These are phyloP conservation scores for Epinotia brunnichana DNA, from an alignment of 2,888 invertebrate species.

Conservation along the genomic window DNA sequence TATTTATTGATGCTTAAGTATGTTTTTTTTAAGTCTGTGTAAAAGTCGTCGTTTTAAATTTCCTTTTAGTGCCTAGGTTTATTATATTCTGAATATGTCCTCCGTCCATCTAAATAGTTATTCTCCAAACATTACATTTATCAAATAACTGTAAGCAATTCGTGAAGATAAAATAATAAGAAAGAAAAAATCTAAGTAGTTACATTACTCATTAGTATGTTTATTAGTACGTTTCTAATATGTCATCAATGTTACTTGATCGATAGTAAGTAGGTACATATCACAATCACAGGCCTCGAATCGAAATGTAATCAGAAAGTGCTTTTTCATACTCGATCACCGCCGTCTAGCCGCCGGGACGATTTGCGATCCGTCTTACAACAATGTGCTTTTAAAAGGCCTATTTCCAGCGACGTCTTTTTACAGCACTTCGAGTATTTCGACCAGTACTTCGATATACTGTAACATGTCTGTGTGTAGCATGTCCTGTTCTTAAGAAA, in stretches of 20 bases:
- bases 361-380: constrained; percentile 78
- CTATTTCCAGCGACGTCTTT: constrained; percentile 6
- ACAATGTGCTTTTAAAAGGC: constrained; percentile 61
- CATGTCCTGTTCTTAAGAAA: neutral
- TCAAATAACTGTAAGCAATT: too few relatives aligned
- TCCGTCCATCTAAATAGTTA: too few relatives aligned
- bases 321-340: constrained; percentile 82
- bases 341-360: constrained; percentile 55
- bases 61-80: too few relatives aligned
- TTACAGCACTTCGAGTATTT: neutral
- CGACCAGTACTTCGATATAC: neutral
- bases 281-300: constrained; percentile 47
- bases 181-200: neutral
- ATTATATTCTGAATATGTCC: too few relatives aligned
- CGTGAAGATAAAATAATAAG: neutral
- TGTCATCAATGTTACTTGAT: constrained; percentile 53
- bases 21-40: neutral
- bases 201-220: neutral
- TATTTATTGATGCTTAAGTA: neutral
- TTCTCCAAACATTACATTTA: too few relatives aligned
- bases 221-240: constrained; percentile 48
- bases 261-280: too few relatives aligned
- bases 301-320: constrained; percentile 67
- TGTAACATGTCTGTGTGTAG: neutral
- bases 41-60: too few relatives aligned